phyloP scores from a whole-genome alignment of 2,113 vertebrate genomes.

The Cinclus cinclus region DNA sequence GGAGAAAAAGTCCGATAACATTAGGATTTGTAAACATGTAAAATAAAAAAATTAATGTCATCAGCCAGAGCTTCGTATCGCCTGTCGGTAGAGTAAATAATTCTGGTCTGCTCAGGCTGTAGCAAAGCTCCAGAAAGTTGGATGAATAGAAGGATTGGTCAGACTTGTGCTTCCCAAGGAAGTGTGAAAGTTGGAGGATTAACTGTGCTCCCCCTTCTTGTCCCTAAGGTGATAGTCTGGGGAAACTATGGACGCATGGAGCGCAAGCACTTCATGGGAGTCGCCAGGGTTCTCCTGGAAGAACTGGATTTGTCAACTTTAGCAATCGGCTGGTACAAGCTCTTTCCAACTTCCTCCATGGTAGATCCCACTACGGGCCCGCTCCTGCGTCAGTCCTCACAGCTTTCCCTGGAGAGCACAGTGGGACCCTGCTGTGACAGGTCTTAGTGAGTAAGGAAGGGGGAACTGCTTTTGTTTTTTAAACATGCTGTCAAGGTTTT shows the following conservation, averaged over 20 bases:
- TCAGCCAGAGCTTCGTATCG: neutral
- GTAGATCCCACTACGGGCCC: conserved; percentile 93
- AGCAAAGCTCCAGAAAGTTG: neutral
- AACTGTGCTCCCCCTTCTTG: neutral
- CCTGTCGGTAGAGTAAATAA: neutral
- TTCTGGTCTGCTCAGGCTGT: neutral
- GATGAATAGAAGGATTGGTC: neutral
- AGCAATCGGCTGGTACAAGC: conserved; percentile 99
- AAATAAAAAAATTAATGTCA: neutral
- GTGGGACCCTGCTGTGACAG: conserved; percentile 94
- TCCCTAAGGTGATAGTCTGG: conserved; percentile 92
- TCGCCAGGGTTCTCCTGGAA: conserved; percentile 93
- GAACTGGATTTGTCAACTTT: conserved; percentile 95
- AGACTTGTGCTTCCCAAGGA: neutral
- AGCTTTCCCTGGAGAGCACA: conserved; percentile 97
- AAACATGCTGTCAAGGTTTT: conserved; percentile 74
- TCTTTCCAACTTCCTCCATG: conserved; percentile 98
- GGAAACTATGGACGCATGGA: conserved; percentile 98
- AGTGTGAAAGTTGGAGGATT: neutral
- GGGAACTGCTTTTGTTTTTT: conserved; percentile 64
- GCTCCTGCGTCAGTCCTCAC: conserved; percentile 93
- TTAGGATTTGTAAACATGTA: neutral
- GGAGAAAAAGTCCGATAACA: neutral
- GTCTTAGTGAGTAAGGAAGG: conserved; percentile 80
- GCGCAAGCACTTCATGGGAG: conserved; percentile 98